A percentile compares a stretch with the other conserved stretches of the same genome.
These are phyloP conservation scores for Ophion slaviceki DNA, from an alignment of 2,888 invertebrate species.

Conservation along the genomic window DNA sequence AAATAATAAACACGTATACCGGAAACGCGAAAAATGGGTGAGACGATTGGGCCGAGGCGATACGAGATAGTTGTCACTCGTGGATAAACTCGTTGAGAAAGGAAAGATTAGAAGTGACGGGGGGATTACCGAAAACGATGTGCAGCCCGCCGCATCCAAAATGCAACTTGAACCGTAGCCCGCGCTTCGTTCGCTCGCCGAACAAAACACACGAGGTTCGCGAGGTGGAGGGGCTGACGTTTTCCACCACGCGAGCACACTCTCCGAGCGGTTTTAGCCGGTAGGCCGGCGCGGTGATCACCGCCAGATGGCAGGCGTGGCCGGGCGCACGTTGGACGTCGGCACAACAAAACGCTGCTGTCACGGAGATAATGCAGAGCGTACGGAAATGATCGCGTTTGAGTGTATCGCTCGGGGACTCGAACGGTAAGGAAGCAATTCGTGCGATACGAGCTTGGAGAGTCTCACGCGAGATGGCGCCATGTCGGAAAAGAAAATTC, in stretches of 20 bases:
- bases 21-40: slow-evolving; percentile 13
- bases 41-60: not conserved
- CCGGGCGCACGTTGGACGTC: slow-evolving; percentile 5
- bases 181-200: slow-evolving; percentile 77
- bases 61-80: not conserved
- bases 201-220: slow-evolving; percentile 62
- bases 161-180: slow-evolving; percentile 82
- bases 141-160: slow-evolving; percentile 82
- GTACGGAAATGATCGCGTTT: not conserved
- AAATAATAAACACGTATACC: not conserved
- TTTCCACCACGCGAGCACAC: slow-evolving; percentile 60
- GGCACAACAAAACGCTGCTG: not conserved
- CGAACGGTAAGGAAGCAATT: too few species aligned
- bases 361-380: too few species aligned
- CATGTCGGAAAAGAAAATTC: too few species aligned
- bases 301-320: slow-evolving; percentile 43
- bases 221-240: slow-evolving; percentile 54
- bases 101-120: not conserved
- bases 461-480: too few species aligned
- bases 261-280: not conserved
- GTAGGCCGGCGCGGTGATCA: slow-evolving; percentile 9
- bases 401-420: not conserved
- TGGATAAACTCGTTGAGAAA: not conserved
- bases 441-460: too few species aligned
- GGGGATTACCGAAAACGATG: slow-evolving; percentile 74